These are phyloP conservation scores for Drosophila kuntzei DNA, from an alignment of 2,888 invertebrate species.

Conservation along the genomic window DNA sequence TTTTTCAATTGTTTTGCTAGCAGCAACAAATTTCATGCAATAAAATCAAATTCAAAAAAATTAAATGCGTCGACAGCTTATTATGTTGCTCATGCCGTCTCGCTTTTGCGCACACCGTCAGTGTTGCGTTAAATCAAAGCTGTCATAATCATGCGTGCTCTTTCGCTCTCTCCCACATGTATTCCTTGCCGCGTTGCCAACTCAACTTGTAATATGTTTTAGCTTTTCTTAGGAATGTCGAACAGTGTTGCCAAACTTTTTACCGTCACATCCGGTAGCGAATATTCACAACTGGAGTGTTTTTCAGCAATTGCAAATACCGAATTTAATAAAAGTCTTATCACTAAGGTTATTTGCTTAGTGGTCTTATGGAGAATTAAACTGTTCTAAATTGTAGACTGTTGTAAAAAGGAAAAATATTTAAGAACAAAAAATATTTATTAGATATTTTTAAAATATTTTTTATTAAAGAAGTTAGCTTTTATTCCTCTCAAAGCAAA, in stretches of 20 bases:
- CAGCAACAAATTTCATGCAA: neutral
- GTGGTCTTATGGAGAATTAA: too few relatives aligned
- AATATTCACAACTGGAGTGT: too few relatives aligned
- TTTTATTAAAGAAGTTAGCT: too few relatives aligned
- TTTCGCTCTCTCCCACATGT: neutral
- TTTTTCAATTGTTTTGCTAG: neutral
- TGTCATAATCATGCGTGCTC: neutral
- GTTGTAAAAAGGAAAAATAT: too few relatives aligned
- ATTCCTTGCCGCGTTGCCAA: slow-evolving; percentile 2
- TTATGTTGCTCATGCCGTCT: neutral
- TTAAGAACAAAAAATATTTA: too few relatives aligned
- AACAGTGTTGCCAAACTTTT: neutral
- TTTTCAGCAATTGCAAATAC: too few relatives aligned
- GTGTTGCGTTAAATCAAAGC: slow-evolving; percentile 2
- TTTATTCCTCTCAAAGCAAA: too few relatives aligned
- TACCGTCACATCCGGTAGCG: too few relatives aligned
- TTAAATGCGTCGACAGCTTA: slow-evolving; percentile 24
- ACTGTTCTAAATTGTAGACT: too few relatives aligned
- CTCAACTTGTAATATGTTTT: neutral
- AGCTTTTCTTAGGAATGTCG: neutral
- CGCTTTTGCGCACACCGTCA: slow-evolving; percentile 12
- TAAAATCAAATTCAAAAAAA: slow-evolving; percentile 5
- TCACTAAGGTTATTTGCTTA: too few relatives aligned
- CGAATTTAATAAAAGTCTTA: too few relatives aligned
- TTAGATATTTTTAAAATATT: too few relatives aligned